Evolutionary conservation across 30 jellyfish, hydroid and myxozoan genomes (phyloP), one percentile per base, ranked within the genome.

Genomic region (Turritopsis rubra): DNA sequence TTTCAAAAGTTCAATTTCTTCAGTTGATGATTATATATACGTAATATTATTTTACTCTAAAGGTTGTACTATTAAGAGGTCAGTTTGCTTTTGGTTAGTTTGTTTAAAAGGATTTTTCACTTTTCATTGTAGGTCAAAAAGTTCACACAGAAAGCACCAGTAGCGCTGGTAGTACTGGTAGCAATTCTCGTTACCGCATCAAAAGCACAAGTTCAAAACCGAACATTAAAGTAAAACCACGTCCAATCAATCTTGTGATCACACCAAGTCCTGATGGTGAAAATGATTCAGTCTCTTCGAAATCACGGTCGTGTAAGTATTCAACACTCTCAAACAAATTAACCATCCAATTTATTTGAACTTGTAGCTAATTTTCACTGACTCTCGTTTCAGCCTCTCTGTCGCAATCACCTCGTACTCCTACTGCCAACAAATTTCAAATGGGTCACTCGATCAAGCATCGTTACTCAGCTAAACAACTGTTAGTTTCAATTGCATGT

Each of bases 331-430:
- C n/a, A n/a, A n/a, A n/a, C 76, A 3, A 66, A 22, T 22, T 8
- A 66, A 17, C 30, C 29, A 66, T 25, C 17, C 76, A 22, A 25
- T 22, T 66, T 3, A 3, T 66, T 66, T 22, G 29, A 18, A 54
- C 29, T 66, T 22, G 76, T 66, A 66, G 76, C 72, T 16, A 54
- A 54, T 54, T 54, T 54, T 54, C 18, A 16, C 18, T n/a, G n/a
- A 54, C 72, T 54, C n/a, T n/a, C n/a, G 82, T 16, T 23, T 29
- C 0, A 74, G 82, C 82, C 24, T 29, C 82, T n/a, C 28, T 74
- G 3, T 84, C 96, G 8, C 96, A 89, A 71, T 89, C 96, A 20
- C 96, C 96, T 23, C 81, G 96, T 8, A 89, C 96, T 17, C 96
- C 96, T 1, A 89, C 96, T n/a, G 83, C 90, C 19, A 71, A 80